Percentiles rank a stretch among this genome's conserved stretches.
These are phyloP conservation scores for Neostethus bicornis DNA, from an alignment of 2,797 vertebrate genomes.

Conservation along the genomic window DNA sequence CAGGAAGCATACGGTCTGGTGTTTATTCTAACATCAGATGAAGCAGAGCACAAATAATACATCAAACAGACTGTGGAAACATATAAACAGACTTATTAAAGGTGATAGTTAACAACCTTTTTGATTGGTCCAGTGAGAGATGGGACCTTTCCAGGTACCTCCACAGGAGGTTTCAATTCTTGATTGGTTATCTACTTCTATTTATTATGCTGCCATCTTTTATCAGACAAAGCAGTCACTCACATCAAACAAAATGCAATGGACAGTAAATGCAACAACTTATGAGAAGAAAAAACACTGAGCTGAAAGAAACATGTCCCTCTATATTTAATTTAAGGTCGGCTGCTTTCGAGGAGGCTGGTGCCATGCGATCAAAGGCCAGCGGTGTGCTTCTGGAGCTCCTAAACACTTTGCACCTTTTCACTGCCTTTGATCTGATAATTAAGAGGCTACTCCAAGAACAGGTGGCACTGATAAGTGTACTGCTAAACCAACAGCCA, in stretches of 20 bases:
- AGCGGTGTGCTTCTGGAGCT: conserved; percentile 67
- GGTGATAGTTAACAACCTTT: conserved; percentile 46
- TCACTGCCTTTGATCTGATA: conserved; percentile 81
- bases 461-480: conserved; percentile 81
- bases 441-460: conserved; percentile 81
- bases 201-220: conserved; percentile 43
- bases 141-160: conserved; percentile 64
- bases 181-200: conserved; percentile 54
- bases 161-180: conserved; percentile 48
- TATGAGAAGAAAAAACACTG: conserved; percentile 60
- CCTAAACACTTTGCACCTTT: conserved; percentile 81
- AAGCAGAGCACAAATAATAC: conserved; percentile 70
- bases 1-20: conserved; percentile 39
- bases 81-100: conserved; percentile 49
- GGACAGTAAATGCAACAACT: conserved; percentile 56
- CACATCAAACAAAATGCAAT: conserved; percentile 69
- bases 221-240: conserved; percentile 59
- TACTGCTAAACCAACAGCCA: conserved; percentile 66
- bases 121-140: conserved; percentile 55
- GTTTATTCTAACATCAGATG: conserved; percentile 63
- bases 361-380: conserved; percentile 81
- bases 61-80: conserved; percentile 60
- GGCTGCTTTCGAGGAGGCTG: conserved; percentile 67
- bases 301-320: conserved; percentile 67
- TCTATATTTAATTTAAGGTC: conserved; percentile 75